Base-by-base conservation (phyloP, 2,797 vertebrate species). In the Bradypus variegatus region DNA sequence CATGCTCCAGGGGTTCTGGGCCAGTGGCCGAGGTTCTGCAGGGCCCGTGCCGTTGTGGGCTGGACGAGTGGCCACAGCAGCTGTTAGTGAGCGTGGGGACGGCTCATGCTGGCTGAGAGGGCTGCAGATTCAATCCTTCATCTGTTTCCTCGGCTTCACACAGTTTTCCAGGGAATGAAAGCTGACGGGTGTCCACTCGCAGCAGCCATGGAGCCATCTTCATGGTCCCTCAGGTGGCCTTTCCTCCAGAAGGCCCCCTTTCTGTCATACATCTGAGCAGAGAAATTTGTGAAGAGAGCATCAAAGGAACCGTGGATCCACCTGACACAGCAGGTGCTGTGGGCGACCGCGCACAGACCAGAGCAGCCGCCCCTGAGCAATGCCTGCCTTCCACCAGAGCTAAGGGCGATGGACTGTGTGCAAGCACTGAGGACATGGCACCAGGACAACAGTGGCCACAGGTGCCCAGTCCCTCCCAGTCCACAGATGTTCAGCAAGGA, bases 251-350 rank as follows among this genome's bases (percentile, higher is more conserved):
- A 98, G 62, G 95, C 94, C 1, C 97, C 97, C 81, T 97, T 97
- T 97, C 98, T 99, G 96, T 98, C 98, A 97, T 99, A 99, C 97
- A 99, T 99, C 98, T 99, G 97, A 92, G 98, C 96, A 96, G 99
- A 99, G 97, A 99, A 99, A 97, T 99, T 99, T 92, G 97, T 97
- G 97, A 99, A 99, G 95, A 99, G 98, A 53, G 98, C 65, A 99
- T 99, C 92, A 99, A 98, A 16, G 98, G 98, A 95, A 99, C 97
- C 98, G 99, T 98, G 83, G 99, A 99, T 91, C 95, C 96, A 50
- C 99, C 99, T 97, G 90, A 98, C 97, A 14, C 99, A 99, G 48
- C 97, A 98, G 94, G 96, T 96, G 0, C 99, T 99, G 97, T 99
- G 99, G 94, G 97, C 96, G 97, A 98, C 98, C 94, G 99, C 99